These are phyloP conservation scores for Cettia cetti DNA, from an alignment of 2,113 vertebrate genomes.

Conservation along the genomic window DNA sequence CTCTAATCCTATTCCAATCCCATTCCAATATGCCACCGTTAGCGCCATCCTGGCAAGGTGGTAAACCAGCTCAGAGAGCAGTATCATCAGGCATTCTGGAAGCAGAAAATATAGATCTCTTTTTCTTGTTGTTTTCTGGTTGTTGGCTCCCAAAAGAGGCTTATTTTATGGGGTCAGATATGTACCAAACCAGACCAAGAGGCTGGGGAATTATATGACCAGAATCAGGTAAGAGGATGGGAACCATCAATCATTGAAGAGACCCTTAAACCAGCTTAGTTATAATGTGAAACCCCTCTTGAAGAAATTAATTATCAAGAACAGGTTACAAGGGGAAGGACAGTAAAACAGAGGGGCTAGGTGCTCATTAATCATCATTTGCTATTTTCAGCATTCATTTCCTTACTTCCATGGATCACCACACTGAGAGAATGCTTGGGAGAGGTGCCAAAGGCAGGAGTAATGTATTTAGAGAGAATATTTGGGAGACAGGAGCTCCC, in stretches of 20 bases:
- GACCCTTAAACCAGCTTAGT: neutral
- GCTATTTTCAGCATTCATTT: neutral
- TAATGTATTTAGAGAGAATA: neutral
- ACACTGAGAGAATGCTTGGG: neutral
- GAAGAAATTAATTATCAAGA: conserved; percentile 26
- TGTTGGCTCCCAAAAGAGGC: neutral
- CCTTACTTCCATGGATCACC: neutral
- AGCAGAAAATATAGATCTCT: neutral
- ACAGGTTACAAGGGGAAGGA: neutral
- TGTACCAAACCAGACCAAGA: neutral
- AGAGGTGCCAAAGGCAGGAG: neutral
- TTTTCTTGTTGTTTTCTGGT: neutral
- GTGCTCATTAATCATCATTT: conserved; percentile 45
- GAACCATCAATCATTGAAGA: neutral
- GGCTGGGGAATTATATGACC: neutral
- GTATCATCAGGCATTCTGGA: neutral
- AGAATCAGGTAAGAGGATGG: neutral
- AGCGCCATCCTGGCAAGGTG: neutral
- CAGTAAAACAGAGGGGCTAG: neutral
- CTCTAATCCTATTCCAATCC: neutral
- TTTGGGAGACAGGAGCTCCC: neutral
- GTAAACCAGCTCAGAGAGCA: neutral
- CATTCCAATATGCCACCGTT: neutral
- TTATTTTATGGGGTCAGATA: neutral
- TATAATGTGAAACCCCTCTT: neutral